phyloP scores from a whole-genome alignment of 2,113 vertebrate species.

The Strigops habroptila region DNA sequence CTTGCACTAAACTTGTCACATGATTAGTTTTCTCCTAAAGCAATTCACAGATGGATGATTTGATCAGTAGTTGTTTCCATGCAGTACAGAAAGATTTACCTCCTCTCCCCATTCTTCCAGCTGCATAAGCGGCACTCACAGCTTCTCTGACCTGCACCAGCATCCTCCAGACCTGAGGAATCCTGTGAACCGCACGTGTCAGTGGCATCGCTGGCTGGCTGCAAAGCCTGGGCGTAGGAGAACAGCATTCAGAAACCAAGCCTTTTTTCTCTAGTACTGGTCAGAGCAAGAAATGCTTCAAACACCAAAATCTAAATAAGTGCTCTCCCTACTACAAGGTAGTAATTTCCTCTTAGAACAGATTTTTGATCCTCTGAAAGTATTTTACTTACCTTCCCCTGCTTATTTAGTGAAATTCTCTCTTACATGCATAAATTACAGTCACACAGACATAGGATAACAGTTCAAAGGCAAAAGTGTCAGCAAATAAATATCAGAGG shows the following conservation, averaged over 20 bases:
- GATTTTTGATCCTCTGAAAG: not conserved
- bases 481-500: not conserved
- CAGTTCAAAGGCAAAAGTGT: not conserved
- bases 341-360: not conserved
- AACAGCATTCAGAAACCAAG: not conserved
- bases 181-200: not conserved
- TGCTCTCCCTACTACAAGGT: not conserved
- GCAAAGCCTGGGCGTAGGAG: not conserved
- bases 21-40: not conserved
- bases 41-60: not conserved
- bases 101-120: not conserved
- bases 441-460: not conserved
- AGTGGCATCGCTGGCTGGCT: not conserved
- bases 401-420: not conserved
- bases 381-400: not conserved
- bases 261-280: not conserved
- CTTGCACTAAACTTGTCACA: not conserved
- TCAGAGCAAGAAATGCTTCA: not conserved
- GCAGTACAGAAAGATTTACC: not conserved
- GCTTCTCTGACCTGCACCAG: not conserved
- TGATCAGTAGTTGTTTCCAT: not conserved
- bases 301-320: not conserved
- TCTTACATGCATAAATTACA: slow-evolving; percentile 5
- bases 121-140: not conserved
- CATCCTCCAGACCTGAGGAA: not conserved